These are phyloP conservation scores for Notoglanidium macrostoma DNA, from an alignment of 2,797 vertebrate genomes.

Conservation along the genomic window DNA sequence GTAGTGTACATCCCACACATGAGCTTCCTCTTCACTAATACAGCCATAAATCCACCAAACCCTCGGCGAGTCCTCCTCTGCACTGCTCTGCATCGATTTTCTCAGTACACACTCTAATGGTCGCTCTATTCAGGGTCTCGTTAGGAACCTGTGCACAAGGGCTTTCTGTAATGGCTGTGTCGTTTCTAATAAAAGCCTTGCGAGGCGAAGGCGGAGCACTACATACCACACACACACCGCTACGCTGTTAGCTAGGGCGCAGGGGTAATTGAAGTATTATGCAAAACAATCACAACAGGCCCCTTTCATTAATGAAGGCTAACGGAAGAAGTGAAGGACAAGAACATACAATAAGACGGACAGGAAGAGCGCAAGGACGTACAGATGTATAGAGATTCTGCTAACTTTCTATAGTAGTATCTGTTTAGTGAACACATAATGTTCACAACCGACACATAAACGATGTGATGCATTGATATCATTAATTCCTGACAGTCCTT, in stretches of 20 bases:
- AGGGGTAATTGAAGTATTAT: constrained; percentile 60
- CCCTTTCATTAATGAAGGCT: constrained; percentile 32
- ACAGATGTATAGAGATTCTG: neutral
- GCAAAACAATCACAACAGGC: constrained; percentile 57
- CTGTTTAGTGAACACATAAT: neutral
- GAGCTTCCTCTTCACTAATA: constrained; percentile 26
- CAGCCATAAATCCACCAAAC: constrained; percentile 13
- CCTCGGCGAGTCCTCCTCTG: neutral
- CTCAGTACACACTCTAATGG: constrained; percentile 31
- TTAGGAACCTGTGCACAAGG: constrained; percentile 42
- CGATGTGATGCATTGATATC: neutral
- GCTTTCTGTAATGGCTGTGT: constrained; percentile 53
- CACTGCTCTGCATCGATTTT: constrained; percentile 28
- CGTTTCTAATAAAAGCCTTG: constrained; percentile 52
- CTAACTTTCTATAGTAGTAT: neutral
- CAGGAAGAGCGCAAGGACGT: neutral
- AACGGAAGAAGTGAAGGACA: constrained; percentile 5
- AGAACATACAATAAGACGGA: neutral
- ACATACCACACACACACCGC: constrained; percentile 23
- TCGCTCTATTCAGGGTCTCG: constrained; percentile 35
- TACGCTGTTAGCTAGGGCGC: constrained; percentile 48
- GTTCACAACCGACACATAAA: neutral
- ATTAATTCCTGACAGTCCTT: neutral
- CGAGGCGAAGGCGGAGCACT: constrained; percentile 32
- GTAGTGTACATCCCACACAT: constrained; percentile 16